These are phyloP conservation scores for Sakesphorus luctuosus DNA, from an alignment of 2,113 vertebrate genomes.

Conservation along the genomic window DNA sequence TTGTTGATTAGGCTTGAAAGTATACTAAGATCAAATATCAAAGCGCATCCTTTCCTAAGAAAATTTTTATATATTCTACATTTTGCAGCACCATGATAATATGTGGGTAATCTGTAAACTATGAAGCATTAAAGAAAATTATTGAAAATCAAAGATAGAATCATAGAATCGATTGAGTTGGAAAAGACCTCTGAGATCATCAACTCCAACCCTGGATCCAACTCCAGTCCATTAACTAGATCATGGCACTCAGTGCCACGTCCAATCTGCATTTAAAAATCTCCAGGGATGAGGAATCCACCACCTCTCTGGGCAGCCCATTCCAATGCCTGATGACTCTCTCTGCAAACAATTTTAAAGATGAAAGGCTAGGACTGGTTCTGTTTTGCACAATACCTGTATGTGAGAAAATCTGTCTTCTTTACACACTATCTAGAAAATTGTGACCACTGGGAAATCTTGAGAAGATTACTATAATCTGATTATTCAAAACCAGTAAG, in stretches of 20 bases:
- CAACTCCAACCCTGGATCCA: too few species aligned
- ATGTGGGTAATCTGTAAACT: background rate
- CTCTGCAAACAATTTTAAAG: too few species aligned
- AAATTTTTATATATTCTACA: background rate
- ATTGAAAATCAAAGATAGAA: background rate
- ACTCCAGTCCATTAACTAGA: too few species aligned
- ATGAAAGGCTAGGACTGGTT: background rate
- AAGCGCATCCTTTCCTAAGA: background rate
- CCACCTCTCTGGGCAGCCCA: too few species aligned
- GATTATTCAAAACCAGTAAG: background rate
- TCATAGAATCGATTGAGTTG: too few species aligned
- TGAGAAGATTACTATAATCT: background rate
- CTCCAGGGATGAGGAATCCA: too few species aligned
- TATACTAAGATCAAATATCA: background rate
- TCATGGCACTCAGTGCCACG: too few species aligned
- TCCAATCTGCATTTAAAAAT: too few species aligned
- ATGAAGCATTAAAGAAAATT: background rate
- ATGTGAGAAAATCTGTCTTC: background rate
- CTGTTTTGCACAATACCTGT: background rate
- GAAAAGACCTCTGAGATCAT: too few species aligned
- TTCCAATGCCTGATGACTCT: too few species aligned
- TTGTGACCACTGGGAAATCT: background rate
- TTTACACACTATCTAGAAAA: background rate
- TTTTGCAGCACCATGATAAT: background rate
- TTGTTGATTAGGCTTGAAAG: background rate